A percentile compares a stretch with the other conserved stretches of the same genome.
phyloP scores from a whole-genome alignment of 2,113 vertebrate species.

The Myrmecobius fasciatus region DNA sequence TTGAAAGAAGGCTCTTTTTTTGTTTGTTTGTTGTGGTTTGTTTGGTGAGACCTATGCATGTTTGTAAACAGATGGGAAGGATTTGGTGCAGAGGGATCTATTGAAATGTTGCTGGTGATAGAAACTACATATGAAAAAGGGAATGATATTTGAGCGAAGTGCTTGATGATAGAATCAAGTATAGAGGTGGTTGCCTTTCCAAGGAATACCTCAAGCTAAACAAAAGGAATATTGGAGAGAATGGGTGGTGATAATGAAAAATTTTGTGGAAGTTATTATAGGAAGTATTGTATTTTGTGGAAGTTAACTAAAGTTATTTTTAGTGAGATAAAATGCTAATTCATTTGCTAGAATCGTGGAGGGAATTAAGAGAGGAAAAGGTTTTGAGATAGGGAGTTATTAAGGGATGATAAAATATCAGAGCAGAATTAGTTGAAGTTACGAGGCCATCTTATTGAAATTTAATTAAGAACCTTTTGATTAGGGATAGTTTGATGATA shows the following conservation, averaged over 20 bases:
- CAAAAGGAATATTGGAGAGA: not conserved
- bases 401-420: not conserved
- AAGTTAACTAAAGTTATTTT: too few relatives aligned
- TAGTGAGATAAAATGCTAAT: not conserved
- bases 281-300: too few relatives aligned
- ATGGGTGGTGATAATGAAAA: not conserved
- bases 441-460: not conserved
- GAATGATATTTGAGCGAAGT: not conserved
- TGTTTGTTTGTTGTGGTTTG: too few relatives aligned
- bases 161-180: not conserved
- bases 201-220: not conserved
- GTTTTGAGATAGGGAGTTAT: not conserved
- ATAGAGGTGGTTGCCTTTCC: not conserved
- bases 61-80: too few relatives aligned
- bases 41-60: too few relatives aligned
- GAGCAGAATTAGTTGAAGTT: not conserved
- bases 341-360: not conserved
- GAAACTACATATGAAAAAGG: not conserved
- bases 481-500: too few relatives aligned
- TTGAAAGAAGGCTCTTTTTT: too few relatives aligned
- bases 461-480: not conserved
- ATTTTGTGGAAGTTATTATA: not conserved
- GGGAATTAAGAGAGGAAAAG: not conserved
- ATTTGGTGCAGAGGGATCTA: too few relatives aligned
- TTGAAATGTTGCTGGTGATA: too few relatives aligned